These are phyloP conservation scores for Oophaga pumilio DNA, from an alignment of 2,113 vertebrate genomes.

Conservation along the genomic window DNA sequence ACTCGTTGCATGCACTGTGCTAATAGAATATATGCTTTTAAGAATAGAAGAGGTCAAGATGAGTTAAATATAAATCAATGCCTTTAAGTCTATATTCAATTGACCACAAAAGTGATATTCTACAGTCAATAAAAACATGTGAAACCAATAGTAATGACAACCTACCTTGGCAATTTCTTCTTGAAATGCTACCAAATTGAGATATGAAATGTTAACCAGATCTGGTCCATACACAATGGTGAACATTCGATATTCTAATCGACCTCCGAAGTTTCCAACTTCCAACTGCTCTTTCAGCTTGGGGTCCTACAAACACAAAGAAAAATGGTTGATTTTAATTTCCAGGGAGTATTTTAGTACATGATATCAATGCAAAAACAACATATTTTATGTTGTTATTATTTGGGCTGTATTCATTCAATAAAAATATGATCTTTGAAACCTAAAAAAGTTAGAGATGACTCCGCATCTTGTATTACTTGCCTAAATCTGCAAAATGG, in stretches of 20 bases:
- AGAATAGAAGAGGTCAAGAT: too few relatives aligned
- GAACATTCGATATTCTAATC: constrained; percentile 89
- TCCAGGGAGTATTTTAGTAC: not conserved
- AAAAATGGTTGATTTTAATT: not conserved
- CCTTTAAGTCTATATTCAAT: too few relatives aligned
- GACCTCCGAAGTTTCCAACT: constrained; percentile 80
- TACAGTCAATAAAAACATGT: not conserved
- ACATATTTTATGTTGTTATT: too few relatives aligned
- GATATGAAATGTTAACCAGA: constrained; percentile 92
- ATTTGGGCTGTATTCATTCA: too few relatives aligned
- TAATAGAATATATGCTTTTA: too few relatives aligned
- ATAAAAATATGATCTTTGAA: too few relatives aligned
- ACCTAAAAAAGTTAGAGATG: too few relatives aligned
- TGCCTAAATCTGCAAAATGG: too few relatives aligned
- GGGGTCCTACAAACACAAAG: constrained; percentile 75
- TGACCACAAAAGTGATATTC: not conserved
- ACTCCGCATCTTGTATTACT: too few relatives aligned
- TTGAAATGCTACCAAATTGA: constrained; percentile 94
- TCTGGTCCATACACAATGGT: constrained; percentile 92
- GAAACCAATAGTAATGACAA: not conserved
- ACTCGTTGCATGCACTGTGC: too few relatives aligned
- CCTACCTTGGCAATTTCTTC: constrained; percentile 94
- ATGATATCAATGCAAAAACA: not conserved
- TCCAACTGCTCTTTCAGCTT: constrained; percentile 92
- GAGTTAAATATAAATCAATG: too few relatives aligned